Evolutionary conservation across 2,888 invertebrate species (phyloP).

Genomic region (Epirrhoe tristata): DNA sequence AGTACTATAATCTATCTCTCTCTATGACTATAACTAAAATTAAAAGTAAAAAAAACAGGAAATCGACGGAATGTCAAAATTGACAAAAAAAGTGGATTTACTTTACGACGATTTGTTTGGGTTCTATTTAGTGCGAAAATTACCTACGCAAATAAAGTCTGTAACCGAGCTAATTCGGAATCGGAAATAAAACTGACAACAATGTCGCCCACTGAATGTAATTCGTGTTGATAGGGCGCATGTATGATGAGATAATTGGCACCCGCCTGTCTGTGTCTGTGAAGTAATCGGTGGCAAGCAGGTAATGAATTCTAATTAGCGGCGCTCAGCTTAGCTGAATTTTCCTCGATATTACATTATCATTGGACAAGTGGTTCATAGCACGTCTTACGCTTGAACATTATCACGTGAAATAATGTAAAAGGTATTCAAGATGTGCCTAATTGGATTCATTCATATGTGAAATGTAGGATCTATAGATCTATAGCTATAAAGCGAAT

Average conservation of each 20-base stretch:
- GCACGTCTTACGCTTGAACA: background rate
- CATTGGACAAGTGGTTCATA: background rate
- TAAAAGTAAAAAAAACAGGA: too few species aligned
- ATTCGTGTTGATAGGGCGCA: slow-evolving; percentile 11
- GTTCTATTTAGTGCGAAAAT: slow-evolving; percentile 14
- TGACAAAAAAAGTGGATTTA: slow-evolving; percentile 12
- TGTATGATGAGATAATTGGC: slow-evolving; percentile 8
- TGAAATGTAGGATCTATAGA: background rate
- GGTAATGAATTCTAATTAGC: slow-evolving; percentile 28
- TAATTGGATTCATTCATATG: background rate
- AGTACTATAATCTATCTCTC: too few species aligned
- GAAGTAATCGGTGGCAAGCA: slow-evolving; percentile 18
- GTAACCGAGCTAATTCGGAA: background rate
- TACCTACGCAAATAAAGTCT: slow-evolving; percentile 1
- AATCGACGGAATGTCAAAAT: slow-evolving; percentile 3
- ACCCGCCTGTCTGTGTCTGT: slow-evolving; percentile 2
- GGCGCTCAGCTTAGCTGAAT: slow-evolving; percentile 1
- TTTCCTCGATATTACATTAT: background rate
- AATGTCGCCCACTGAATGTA: slow-evolving; percentile 4
- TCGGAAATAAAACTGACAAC: background rate
- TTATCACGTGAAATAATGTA: too few species aligned
- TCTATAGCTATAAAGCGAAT: background rate
- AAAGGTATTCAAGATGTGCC: background rate
- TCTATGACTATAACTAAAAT: too few species aligned
- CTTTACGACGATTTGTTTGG: slow-evolving; percentile 25